Evolutionary conservation across 2,797 vertebrate species (phyloP).

Genomic region (Uromys caudimaculatus): DNA sequence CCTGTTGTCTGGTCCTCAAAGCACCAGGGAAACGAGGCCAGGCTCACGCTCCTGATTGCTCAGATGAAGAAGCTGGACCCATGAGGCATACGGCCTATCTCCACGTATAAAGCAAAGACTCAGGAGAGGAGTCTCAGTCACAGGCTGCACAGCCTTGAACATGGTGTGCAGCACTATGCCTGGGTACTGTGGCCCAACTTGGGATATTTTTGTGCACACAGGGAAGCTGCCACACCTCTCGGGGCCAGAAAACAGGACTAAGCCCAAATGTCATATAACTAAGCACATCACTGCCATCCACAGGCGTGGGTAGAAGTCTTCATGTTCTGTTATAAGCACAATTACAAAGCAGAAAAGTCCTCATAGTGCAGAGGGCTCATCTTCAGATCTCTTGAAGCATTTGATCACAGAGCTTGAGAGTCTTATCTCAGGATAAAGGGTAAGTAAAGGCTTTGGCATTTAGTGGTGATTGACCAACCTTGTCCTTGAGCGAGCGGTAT

Average conservation of each 20-base stretch:
- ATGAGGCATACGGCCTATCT: not conserved
- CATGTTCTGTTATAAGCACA: not conserved
- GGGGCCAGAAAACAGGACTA: not conserved
- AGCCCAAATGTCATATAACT: not conserved
- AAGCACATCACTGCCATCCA: not conserved
- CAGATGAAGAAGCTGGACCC: not conserved
- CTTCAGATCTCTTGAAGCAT: not conserved
- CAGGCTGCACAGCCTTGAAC: not conserved
- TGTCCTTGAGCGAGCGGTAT: not conserved
- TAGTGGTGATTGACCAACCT: not conserved
- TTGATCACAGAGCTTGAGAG: not conserved
- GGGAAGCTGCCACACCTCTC: not conserved
- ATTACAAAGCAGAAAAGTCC: not conserved
- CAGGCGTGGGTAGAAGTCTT: not conserved
- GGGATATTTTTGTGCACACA: rapidly evolving
- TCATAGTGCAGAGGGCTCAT: not conserved
- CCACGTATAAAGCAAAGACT: not conserved
- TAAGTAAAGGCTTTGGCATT: not conserved
- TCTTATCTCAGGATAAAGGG: not conserved
- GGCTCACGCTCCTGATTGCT: not conserved
- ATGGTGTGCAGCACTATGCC: not conserved
- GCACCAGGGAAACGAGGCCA: not conserved
- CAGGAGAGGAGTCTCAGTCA: not conserved
- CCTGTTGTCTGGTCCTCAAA: not conserved
- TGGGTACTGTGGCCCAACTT: rapidly evolving